Evolutionary conservation across 2,888 invertebrate genomes (phyloP), one percentile per base, ranked within the genome.

Genomic region (Octonoba sinensis): DNA sequence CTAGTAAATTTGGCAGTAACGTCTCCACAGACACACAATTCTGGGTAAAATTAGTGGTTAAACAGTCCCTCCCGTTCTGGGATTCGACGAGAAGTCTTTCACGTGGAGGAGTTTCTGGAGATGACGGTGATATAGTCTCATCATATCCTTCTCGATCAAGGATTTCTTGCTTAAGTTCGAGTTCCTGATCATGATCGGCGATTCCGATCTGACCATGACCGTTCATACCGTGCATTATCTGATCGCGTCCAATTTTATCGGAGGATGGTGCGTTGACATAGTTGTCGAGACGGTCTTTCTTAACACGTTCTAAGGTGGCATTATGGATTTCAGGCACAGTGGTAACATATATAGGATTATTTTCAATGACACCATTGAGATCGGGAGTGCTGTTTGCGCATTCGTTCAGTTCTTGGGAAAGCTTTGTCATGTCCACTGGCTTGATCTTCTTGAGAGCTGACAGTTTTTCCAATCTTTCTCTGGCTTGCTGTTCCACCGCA

Each of bases 401-500:
- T 47, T 84, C 83, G 46, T 84, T 84, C 22, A 84, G 67, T 56
- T 84, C 84, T 89, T 94, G 92, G 87, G 94, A 94, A 86, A 96
- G 91, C 90, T 95, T 94, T 88, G 94, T 94, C 93, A 96, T 96
- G 91, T 96, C 96, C 89, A 96, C 93, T 82, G 97, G 96, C 87
- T 95, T 95, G 91, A 97, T 95, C 87, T 94, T 93, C 90, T 95
- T 95, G 91, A 96, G 93, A 86, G 95, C 95, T 84, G 96, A 95
- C 88, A 97, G 92, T 88, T 94, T 92, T 91, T 97, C 96, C 89
- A 97, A 91, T 87, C 96, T 93, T 91, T 96, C 95, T 87, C 95
- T 91, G 56, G 90, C 95, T 91, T 95, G 96, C 91, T 97, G 96
- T 91, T 97, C 97, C 89, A 97, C 96, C 86, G 97, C 97, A 90